phyloP scores from a whole-genome alignment of 2,113 vertebrate genomes.

The Cairina moschata region DNA sequence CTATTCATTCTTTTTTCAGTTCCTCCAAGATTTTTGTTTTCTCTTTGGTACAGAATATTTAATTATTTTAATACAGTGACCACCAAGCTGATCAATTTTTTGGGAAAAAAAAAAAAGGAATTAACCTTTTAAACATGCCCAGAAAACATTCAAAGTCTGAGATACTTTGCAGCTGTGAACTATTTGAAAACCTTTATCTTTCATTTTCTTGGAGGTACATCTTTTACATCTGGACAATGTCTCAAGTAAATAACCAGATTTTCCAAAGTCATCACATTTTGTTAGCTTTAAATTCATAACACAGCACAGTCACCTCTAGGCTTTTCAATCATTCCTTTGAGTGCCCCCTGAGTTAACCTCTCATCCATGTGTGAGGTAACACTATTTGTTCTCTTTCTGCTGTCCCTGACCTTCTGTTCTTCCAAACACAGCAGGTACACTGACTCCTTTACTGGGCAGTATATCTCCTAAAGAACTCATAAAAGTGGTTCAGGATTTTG shows the following conservation, averaged over 20 bases:
- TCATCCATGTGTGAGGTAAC: slow-evolving; percentile 1
- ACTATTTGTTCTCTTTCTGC: neutral
- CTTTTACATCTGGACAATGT: neutral
- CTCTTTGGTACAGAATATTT: neutral
- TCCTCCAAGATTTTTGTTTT: neutral
- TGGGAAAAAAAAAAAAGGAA: neutral
- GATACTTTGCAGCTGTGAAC: neutral
- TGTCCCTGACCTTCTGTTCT: neutral
- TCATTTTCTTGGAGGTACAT: neutral
- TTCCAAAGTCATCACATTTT: neutral
- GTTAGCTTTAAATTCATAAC: slow-evolving; percentile 7
- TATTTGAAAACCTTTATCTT: neutral
- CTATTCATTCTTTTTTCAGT: neutral
- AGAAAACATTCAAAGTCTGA: neutral
- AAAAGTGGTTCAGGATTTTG: neutral
- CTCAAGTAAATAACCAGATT: neutral
- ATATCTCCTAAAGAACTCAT: neutral
- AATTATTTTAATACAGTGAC: neutral
- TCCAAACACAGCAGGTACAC: neutral
- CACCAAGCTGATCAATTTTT: neutral
- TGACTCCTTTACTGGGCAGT: neutral
- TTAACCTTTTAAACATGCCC: neutral
- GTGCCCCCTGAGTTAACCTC: neutral
- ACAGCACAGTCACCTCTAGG: neutral
- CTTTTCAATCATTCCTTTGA: neutral